These are phyloP conservation scores for Temnothorax longispinosus DNA, from an alignment of 1,140 invertebrate species.

Conservation along the genomic window DNA sequence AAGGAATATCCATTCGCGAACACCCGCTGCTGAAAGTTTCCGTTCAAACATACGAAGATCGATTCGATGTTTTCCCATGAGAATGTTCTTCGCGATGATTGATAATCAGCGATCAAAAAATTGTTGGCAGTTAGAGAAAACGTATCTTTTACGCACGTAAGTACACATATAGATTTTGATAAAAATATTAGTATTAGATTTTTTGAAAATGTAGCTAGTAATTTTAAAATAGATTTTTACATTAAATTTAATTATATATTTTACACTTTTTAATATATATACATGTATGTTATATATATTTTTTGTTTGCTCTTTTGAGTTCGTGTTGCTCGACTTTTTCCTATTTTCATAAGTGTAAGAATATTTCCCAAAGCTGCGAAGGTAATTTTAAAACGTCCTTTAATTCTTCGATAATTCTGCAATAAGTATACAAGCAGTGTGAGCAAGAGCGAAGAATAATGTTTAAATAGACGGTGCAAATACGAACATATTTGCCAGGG, in stretches of 20 bases:
- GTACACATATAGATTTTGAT: not conserved
- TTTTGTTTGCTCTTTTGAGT: not conserved
- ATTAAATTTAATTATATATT: not conserved
- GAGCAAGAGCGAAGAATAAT: not conserved
- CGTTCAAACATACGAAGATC: not conserved
- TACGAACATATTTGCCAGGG: not conserved
- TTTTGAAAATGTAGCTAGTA: not conserved
- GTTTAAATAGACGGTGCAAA: not conserved
- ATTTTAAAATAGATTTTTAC: not conserved
- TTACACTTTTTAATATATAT: not conserved
- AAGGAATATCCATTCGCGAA: not conserved
- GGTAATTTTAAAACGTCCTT: not conserved
- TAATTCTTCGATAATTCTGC: not conserved
- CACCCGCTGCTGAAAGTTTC: not conserved
- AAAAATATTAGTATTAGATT: not conserved
- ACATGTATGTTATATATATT: too few relatives aligned
- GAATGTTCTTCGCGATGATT: not conserved
- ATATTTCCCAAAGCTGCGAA: not conserved
- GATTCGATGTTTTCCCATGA: not conserved
- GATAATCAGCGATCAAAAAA: not conserved
- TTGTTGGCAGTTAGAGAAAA: not conserved
- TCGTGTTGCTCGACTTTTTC: not conserved
- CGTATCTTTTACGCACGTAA: not conserved
- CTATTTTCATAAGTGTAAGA: not conserved
- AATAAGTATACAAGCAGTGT: not conserved